Base-by-base conservation (phyloP, 2,797 vertebrate species). In the Syngnathus acus region DNA sequence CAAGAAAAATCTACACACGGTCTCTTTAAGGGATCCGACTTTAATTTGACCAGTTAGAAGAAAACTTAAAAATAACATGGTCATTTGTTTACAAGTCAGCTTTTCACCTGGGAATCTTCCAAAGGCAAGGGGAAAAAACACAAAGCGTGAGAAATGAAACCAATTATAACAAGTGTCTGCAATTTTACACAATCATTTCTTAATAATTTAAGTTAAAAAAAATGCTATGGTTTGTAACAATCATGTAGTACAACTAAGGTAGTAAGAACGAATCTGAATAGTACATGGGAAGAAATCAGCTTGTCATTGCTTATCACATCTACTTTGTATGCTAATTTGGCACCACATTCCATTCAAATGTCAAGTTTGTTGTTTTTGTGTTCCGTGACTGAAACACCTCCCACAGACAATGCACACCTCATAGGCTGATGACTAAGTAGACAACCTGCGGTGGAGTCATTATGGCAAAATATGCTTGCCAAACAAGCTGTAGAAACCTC, bases 401-500 rank as follows among this genome's bases (percentile, higher is more conserved):
- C 79, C 78, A 81, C 78, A 84, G 80, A 79, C 86, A 86, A 84
- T 45, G 6, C 21, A 21, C 60, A 62, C 60, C 40, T 62, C 21
- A 32, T 23, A 79, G 84, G 80, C 83, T 82, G 81, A 87, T 85
- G 87, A 91, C 82, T 89, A 88, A 84, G 87, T 89, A 87, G 85
- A 78, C 82, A 74, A 85, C 86, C 88, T 64, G 62, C 71, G 37
- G 84, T 42, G 79, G 80, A 89, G 89, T 91, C 81, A 84, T 90
- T 89, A 91, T 89, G 87, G 89, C 84, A 91, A 90, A 87, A 65
- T 75, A 80, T 75, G 76, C 79, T 82, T 86, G 88, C 87, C 90
- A 88, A 88, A 87, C 84, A 86, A 78, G 81, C 85, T 84, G 86
- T 84, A 73, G 77, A 84, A 88, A 84, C 82, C 86, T 65, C 82